Percentiles rank a stretch among this genome's conserved stretches.
These are phyloP conservation scores for Nannospalax galili DNA, from an alignment of 2,113 vertebrate genomes.

Conservation along the genomic window DNA sequence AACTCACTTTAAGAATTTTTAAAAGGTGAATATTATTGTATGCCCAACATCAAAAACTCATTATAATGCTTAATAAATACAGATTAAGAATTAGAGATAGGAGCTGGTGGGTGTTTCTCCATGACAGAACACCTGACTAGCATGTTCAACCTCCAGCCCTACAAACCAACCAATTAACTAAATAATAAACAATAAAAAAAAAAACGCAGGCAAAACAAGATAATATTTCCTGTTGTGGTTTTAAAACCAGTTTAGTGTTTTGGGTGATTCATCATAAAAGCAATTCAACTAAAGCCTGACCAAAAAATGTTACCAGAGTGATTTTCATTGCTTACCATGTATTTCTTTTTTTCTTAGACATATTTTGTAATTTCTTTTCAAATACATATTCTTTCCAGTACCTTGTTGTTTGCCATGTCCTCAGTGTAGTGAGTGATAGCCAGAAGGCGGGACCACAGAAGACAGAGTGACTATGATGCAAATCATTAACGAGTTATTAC, in stretches of 20 bases:
- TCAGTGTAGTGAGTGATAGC: conserved; percentile 17
- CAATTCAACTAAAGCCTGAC: conserved; percentile 9
- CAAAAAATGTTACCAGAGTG: conserved; percentile 6
- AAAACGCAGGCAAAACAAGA: neutral
- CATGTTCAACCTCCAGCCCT: neutral
- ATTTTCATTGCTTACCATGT: neutral
- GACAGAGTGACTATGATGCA: neutral
- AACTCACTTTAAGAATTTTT: conserved; percentile 23
- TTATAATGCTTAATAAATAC: conserved; percentile 39
- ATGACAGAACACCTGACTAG: neutral
- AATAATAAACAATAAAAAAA: neutral
- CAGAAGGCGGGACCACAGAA: neutral
- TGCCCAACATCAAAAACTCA: conserved; percentile 39
- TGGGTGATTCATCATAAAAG: conserved; percentile 2
- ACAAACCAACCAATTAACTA: neutral
- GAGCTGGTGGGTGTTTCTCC: neutral
- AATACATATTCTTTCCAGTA: neutral
- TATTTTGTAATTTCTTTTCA: conserved; percentile 48
- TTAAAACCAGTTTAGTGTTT: conserved; percentile 41
- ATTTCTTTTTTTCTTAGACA: conserved; percentile 54
- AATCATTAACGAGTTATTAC: neutral
- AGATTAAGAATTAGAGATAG: neutral
- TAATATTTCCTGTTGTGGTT: conserved; percentile 6
- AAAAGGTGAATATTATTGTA: conserved; percentile 24
- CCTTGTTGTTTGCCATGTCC: neutral